Conservation (phyloP, 2,888 invertebrate species). For the Hipparchia semele region DNA sequence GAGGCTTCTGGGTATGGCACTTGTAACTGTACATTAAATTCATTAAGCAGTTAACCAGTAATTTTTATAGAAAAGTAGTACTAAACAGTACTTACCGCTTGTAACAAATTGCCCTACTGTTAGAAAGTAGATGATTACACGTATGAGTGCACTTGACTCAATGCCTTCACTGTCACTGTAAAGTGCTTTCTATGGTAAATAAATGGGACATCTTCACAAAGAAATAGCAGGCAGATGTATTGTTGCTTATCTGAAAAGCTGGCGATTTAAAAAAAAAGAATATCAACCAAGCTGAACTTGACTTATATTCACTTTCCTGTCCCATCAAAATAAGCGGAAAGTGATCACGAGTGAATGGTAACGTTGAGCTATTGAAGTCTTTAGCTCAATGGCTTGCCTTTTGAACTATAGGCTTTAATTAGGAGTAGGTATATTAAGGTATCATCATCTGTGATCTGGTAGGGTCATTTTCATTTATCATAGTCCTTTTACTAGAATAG, state of each 20-base stretch:
- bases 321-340: too few relatives aligned
- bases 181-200: conserved; percentile 18
- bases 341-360: too few relatives aligned
- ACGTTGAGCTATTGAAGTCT: too few relatives aligned
- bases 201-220: conserved; percentile 12
- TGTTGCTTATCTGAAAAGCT: too few relatives aligned
- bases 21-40: neutral
- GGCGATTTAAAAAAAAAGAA: too few relatives aligned
- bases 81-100: conserved; percentile 10
- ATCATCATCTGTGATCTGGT: too few relatives aligned
- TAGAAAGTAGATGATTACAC: conserved; percentile 66
- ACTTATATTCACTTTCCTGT: too few relatives aligned
- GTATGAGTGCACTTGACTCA: conserved; percentile 58
- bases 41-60: conserved; percentile 2
- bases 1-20: too few relatives aligned
- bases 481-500: too few relatives aligned
- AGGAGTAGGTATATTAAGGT: neutral
- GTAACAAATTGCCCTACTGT: conserved; percentile 40
- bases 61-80: conserved; percentile 11
- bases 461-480: too few relatives aligned
- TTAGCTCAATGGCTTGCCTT: too few relatives aligned
- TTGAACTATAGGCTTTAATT: too few relatives aligned
- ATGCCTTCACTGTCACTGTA: conserved; percentile 58
- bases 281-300: neutral
- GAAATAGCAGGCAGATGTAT: neutral